Evolutionary conservation across 2,797 vertebrate species (phyloP).

Genomic region (Neomorphus geoffroyi): DNA sequence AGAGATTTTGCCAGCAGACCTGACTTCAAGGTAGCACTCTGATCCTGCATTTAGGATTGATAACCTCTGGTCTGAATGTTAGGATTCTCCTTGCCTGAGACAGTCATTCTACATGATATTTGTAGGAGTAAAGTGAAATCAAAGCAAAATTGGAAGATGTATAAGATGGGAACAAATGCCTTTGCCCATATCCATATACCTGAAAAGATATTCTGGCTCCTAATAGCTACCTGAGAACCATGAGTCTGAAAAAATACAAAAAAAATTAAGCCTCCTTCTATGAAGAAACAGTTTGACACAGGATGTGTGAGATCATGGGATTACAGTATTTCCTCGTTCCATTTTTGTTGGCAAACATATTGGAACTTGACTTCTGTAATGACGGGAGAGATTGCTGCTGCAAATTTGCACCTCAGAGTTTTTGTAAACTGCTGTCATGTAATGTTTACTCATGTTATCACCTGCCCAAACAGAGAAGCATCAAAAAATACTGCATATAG

Average conservation of each 20-base stretch:
- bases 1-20: not conserved
- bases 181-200: not conserved
- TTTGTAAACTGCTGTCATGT: not conserved
- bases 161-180: not conserved
- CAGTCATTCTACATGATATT: not conserved
- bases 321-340: conserved; percentile 51
- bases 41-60: not conserved
- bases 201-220: not conserved
- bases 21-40: not conserved
- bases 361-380: not conserved
- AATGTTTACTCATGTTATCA: not conserved
- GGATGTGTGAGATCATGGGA: conserved; percentile 32
- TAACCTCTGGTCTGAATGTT: not conserved
- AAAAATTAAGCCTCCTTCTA: not conserved
- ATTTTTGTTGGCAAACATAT: conserved; percentile 46
- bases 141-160: not conserved
- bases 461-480: conserved; percentile 15
- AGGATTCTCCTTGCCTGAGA: not conserved
- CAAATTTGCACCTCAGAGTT: not conserved
- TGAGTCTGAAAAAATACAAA: not conserved
- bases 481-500: not conserved
- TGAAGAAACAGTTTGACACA: not conserved
- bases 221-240: not conserved
- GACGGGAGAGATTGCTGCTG: not conserved
- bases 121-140: not conserved